Percentiles rank a stretch among this genome's conserved stretches.
Evolutionary conservation across 2,113 vertebrate genomes (phyloP).

Genomic region (Platysteira castanea): DNA sequence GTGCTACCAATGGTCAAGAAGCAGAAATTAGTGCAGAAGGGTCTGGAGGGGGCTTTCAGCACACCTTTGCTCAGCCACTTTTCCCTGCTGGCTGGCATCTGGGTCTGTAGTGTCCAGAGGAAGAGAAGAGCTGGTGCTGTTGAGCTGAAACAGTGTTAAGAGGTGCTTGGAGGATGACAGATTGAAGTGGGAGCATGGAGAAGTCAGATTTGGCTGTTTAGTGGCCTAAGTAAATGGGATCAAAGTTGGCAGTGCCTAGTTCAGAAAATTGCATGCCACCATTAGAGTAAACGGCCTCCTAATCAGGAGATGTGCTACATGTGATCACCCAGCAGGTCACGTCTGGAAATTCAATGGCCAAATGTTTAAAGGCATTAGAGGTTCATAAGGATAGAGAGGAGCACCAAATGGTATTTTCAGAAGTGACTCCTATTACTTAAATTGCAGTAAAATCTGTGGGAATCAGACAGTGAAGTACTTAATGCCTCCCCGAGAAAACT

Average conservation of each 20-base stretch:
- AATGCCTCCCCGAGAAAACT: background rate
- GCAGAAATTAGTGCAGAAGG: background rate
- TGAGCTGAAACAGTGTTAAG: background rate
- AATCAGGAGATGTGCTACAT: background rate
- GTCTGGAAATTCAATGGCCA: background rate
- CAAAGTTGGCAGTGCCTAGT: background rate
- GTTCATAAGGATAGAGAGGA: background rate
- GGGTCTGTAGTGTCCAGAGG: background rate
- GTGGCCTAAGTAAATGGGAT: background rate
- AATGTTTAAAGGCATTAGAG: conserved; percentile 17
- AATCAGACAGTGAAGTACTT: background rate
- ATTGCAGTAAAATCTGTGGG: background rate
- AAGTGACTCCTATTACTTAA: background rate
- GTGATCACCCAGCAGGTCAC: background rate
- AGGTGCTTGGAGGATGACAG: background rate
- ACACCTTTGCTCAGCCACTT: accelerated
- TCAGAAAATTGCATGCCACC: background rate
- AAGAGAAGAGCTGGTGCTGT: background rate
- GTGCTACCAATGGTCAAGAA: background rate
- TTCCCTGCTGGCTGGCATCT: background rate
- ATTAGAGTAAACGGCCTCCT: background rate
- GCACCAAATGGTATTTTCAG: background rate
- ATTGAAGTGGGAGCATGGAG: background rate
- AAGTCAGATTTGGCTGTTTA: background rate
- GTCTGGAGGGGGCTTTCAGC: background rate